phyloP scores from a whole-genome alignment of 2,888 invertebrate genomes.

The Stenolophus ochropezus region DNA sequence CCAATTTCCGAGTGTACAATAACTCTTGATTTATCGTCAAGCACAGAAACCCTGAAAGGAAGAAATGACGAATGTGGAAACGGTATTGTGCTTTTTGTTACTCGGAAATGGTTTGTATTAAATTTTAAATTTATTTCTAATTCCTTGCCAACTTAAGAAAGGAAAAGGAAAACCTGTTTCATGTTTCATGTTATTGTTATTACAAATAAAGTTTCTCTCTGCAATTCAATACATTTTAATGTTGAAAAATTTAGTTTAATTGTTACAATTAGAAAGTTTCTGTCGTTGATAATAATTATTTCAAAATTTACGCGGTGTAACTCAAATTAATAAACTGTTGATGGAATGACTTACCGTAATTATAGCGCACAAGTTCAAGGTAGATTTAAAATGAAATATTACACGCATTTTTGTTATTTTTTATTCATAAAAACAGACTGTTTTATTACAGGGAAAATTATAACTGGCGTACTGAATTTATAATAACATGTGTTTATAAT shows the following conservation, averaged over 20 bases:
- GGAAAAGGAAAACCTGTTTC: not conserved
- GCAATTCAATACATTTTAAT: not conserved
- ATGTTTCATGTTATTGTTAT: not conserved
- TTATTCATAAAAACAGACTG: not conserved
- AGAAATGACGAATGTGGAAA: constrained; percentile 42
- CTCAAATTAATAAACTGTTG: not conserved
- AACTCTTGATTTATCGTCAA: constrained; percentile 25
- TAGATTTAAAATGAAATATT: not conserved
- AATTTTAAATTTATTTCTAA: constrained; percentile 46
- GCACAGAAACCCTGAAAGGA: not conserved
- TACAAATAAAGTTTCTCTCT: not conserved
- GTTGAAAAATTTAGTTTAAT: not conserved
- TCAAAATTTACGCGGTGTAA: not conserved
- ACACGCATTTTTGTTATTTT: not conserved
- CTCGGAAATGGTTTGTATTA: constrained; percentile 26
- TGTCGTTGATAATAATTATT: not conserved
- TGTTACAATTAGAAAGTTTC: constrained; percentile 9
- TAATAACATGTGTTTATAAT: too few species aligned
- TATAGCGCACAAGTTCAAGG: not conserved
- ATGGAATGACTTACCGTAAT: not conserved
- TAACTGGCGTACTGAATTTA: not conserved
- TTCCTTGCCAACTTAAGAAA: not conserved
- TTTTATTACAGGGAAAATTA: not conserved
- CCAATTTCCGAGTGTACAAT: constrained; percentile 24
- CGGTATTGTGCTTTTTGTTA: constrained; percentile 35